Conservation (phyloP, 2,888 invertebrate genomes). For the Erebia ligea region DNA sequence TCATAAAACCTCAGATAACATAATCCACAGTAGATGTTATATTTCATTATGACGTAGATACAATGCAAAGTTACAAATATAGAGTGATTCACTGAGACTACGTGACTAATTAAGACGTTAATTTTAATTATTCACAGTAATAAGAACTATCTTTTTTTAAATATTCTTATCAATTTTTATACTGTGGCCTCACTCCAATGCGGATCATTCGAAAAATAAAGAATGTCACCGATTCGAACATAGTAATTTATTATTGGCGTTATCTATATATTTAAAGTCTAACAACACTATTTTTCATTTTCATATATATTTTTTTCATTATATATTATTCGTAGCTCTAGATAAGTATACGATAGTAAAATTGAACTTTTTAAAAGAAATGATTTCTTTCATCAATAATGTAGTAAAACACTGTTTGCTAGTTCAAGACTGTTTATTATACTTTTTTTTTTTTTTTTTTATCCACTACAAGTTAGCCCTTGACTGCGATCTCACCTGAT, state of each 20-base stretch:
- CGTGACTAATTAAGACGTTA: background rate
- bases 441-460: too few species aligned
- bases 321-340: constrained; percentile 1
- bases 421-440: too few species aligned
- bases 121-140: background rate
- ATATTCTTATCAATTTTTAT: background rate
- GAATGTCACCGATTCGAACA: constrained; percentile 5
- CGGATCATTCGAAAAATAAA: constrained; percentile 23
- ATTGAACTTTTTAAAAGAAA: background rate
- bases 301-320: constrained; percentile 15
- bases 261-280: too few species aligned
- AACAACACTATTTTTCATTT: too few species aligned
- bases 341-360: background rate
- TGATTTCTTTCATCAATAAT: background rate
- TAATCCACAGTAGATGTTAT: background rate
- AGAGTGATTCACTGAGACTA: constrained; percentile 13
- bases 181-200: constrained; percentile 11
- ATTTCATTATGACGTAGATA: background rate
- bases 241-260: constrained; percentile 15
- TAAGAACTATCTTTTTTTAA: background rate
- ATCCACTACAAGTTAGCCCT: too few species aligned
- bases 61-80: constrained; percentile 19
- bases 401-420: too few species aligned
- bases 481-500: too few species aligned
- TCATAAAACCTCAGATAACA: too few species aligned